phyloP scores from a whole-genome alignment of 1,140 invertebrate species.

The Trinorchestia longiramus region DNA sequence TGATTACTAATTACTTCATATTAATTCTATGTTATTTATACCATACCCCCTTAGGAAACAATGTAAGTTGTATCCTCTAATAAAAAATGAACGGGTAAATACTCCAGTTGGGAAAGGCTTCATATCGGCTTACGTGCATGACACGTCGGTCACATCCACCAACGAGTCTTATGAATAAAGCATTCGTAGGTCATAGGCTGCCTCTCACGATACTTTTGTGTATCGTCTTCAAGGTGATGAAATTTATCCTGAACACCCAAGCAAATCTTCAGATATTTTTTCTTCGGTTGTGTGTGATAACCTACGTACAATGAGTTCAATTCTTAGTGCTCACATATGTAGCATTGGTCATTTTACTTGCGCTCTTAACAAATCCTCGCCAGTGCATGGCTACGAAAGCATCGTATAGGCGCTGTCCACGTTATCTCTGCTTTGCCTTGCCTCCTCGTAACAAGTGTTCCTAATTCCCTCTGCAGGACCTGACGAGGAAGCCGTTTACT shows the following conservation, averaged over 20 bases:
- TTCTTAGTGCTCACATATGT: background rate
- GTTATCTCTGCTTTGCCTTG: background rate
- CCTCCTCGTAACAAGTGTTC: background rate
- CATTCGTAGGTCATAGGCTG: background rate
- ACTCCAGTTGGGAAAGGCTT: too few species aligned
- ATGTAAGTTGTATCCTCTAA: too few species aligned
- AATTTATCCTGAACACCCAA: background rate
- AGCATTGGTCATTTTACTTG: background rate
- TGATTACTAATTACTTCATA: too few species aligned
- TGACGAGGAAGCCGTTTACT: background rate
- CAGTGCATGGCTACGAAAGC: background rate
- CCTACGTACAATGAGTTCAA: background rate
- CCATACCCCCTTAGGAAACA: too few species aligned
- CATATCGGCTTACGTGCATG: too few species aligned
- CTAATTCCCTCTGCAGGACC: background rate
- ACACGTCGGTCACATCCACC: too few species aligned
- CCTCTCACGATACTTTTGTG: background rate
- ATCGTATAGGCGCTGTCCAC: background rate
- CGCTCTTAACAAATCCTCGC: background rate
- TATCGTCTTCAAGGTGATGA: background rate
- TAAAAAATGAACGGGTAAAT: too few species aligned
- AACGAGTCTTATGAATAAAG: background rate
- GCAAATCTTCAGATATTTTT: background rate
- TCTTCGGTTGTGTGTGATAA: background rate
- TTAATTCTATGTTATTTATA: too few species aligned